Conservation (phyloP, 2,113 vertebrate species). For the Alces alces region DNA sequence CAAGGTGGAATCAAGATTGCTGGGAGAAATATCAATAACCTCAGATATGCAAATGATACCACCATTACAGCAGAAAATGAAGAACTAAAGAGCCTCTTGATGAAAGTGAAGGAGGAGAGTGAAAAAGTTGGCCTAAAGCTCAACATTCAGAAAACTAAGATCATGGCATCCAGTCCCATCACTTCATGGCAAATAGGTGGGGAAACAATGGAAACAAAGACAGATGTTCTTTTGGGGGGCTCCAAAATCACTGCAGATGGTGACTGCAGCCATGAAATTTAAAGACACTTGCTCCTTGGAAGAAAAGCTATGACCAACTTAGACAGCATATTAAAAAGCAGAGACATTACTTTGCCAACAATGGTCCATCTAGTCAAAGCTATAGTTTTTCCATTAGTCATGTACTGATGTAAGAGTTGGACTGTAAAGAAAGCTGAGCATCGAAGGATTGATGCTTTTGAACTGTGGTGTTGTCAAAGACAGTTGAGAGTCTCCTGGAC, state of each 20-base stretch:
- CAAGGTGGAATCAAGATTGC: not conserved
- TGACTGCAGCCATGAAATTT: not conserved
- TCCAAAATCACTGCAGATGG: not conserved
- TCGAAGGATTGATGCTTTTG: not conserved
- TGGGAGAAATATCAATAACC: not conserved
- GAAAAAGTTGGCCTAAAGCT: not conserved
- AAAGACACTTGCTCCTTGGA: not conserved
- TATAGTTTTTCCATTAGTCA: not conserved
- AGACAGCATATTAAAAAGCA: not conserved
- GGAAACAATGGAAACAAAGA: not conserved
- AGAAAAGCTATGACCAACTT: not conserved
- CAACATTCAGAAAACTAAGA: not conserved
- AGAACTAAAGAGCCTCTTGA: not conserved
- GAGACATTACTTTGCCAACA: not conserved
- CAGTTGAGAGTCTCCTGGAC: not conserved
- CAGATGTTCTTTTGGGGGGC: not conserved
- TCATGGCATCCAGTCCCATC: not conserved
- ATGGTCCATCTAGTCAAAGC: not conserved
- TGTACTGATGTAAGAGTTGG: not conserved
- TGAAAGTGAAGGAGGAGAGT: not conserved
- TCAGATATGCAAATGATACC: not conserved
- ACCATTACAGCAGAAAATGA: not conserved
- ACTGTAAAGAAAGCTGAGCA: not conserved
- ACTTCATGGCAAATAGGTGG: not conserved
- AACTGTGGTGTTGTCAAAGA: not conserved